A percentile compares a stretch with the other conserved stretches of the same genome.
Conservation (phyloP, 2,113 vertebrate species). For the Sylvia atricapilla region DNA sequence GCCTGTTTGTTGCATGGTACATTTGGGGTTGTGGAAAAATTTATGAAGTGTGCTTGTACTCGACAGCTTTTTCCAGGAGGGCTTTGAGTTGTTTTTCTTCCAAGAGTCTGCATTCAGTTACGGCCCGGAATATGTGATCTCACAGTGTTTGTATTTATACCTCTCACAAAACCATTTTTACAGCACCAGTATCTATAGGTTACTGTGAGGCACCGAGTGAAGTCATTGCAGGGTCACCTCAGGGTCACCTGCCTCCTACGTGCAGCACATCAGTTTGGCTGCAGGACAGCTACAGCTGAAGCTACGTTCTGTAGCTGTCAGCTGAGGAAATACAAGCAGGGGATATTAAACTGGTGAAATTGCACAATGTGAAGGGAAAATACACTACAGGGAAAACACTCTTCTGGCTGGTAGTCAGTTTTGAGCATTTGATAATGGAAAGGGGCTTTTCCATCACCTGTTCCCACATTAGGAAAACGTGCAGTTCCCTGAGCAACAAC, state of each 20-base stretch:
- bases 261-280: slow-evolving; percentile 33
- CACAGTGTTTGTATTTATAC: slow-evolving; percentile 75
- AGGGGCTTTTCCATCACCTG: background rate
- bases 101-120: slow-evolving; percentile 73
- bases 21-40: slow-evolving; percentile 66
- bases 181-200: slow-evolving; percentile 39
- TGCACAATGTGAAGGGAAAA: slow-evolving; percentile 11
- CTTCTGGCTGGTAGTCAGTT: background rate
- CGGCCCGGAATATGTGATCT: slow-evolving; percentile 72
- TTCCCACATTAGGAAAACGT: background rate
- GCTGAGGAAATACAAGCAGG: slow-evolving; percentile 25
- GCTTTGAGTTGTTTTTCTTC: slow-evolving; percentile 67
- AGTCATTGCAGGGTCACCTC: slow-evolving; percentile 17
- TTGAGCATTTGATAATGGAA: background rate
- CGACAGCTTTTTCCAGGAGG: slow-evolving; percentile 69
- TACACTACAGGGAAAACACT: background rate
- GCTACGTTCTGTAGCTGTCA: background rate
- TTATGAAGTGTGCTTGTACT: slow-evolving; percentile 56
- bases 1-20: slow-evolving; percentile 10
- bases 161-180: slow-evolving; percentile 60
- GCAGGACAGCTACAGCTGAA: background rate
- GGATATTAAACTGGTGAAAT: slow-evolving; percentile 10
- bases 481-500: background rate
- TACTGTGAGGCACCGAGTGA: slow-evolving; percentile 21
- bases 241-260: slow-evolving; percentile 1